phyloP scores from a whole-genome alignment of 1,140 invertebrate genomes.

The Plectrocnemia conspersa region DNA sequence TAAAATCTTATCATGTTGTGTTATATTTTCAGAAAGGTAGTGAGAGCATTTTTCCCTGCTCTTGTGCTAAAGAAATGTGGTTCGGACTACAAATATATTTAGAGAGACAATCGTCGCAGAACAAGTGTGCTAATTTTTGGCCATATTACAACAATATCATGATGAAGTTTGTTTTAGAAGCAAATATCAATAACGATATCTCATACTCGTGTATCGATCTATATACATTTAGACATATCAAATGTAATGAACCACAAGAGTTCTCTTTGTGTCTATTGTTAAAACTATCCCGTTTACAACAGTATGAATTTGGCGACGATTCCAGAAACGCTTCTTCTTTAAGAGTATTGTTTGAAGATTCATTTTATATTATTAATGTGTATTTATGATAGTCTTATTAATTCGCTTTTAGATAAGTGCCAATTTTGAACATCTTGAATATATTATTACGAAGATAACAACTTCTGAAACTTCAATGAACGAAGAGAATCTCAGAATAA shows the following conservation, averaged over 20 bases:
- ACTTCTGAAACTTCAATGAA: constrained; percentile 20
- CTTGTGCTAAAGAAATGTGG: constrained; percentile 30
- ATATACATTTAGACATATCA: constrained; percentile 25
- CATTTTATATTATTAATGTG: not conserved
- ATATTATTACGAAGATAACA: constrained; percentile 17
- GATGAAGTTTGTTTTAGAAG: constrained; percentile 22
- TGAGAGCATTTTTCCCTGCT: constrained; percentile 28
- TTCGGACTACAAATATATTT: constrained; percentile 19
- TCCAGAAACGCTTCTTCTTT: constrained; percentile 2
- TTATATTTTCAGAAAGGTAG: constrained; percentile 25
- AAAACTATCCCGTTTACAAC: constrained; percentile 17
- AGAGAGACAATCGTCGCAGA: constrained; percentile 23
- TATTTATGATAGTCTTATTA: constrained; percentile 6
- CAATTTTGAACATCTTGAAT: constrained; percentile 31
- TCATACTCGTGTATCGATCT: constrained; percentile 16
- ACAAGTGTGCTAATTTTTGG: constrained; percentile 30
- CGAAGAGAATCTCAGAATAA: constrained; percentile 22
- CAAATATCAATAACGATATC: constrained; percentile 2
- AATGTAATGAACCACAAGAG: constrained; percentile 21
- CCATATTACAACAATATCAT: constrained; percentile 28
- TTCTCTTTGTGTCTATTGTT: constrained; percentile 28
- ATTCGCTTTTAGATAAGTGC: constrained; percentile 24
- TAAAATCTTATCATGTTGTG: not conserved
- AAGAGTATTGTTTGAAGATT: not conserved
- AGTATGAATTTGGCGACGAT: constrained; percentile 12